Evolutionary conservation across 2,797 vertebrate genomes (phyloP), one percentile per base, ranked within the genome.

Genomic region (Rhabdomys pumilio): DNA sequence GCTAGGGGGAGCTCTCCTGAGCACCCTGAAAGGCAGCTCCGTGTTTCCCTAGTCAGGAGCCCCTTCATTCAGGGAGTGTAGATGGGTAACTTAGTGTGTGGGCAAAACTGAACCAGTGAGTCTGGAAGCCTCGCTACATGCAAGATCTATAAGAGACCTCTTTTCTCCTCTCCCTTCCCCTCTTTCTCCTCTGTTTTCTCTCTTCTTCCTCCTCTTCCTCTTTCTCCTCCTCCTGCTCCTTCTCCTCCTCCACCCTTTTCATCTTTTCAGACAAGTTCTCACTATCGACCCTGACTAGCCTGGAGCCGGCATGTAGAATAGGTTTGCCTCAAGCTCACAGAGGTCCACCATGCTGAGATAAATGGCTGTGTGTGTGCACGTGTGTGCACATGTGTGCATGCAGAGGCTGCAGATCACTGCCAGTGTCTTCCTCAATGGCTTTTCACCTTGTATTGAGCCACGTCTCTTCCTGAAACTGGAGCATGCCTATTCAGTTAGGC

Each of bases 1-100:
- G 0, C 89, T 63, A 91, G 73, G 94, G 69, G 20, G 76, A 57
- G 81, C 55, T 77, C 41, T 87, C 79, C 93, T 86, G 57, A 83
- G 86, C 55, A 53, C n/a, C 75, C 67, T 81, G 81, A 69, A 88
- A 69, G 31, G 57, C 17, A 31, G 59, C 34, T 7, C 7, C 22
- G 15, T 53, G 69, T 50, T 93, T 47, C 63, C 75, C 75, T 59
- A 10, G 26, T 53, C 50, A 75, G 89, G 2, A 2, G 34, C 73
- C 76, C 24, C 77, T 90, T 76, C 73, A 63, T 41, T 55, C 91
- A 77, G 77, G 82, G 53, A 92, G 44, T 7, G 0, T 44, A 93
- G 75, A 29, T 34, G 67, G 57, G 11, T 77, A 1, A 55, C 57
- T 90, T 19, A 72, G 59, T 3, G 11, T 3, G 11, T 3, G 50